Conservation (phyloP, 2,113 vertebrate genomes). For the Cisticola juncidis region DNA sequence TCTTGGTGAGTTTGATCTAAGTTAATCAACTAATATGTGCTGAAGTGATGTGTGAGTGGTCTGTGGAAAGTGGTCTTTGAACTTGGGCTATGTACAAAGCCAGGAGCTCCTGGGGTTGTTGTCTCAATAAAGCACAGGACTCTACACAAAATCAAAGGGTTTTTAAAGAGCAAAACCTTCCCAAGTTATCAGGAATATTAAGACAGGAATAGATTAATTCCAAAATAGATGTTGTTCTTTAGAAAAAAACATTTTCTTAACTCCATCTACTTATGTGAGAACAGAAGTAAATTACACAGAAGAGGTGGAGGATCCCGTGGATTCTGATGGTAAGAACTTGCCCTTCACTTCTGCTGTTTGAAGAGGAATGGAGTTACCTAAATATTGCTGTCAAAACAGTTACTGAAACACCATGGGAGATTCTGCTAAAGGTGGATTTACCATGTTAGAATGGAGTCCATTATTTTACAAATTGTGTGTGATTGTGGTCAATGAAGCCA, state of each 20-base stretch:
- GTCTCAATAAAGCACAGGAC: neutral
- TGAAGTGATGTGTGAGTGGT: neutral
- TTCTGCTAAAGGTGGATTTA: neutral
- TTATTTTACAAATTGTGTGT: neutral
- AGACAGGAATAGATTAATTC: neutral
- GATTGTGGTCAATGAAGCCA: neutral
- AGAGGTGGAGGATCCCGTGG: conserved; percentile 94
- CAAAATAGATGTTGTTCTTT: neutral
- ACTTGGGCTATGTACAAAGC: neutral
- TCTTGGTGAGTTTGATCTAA: neutral
- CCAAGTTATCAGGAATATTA: neutral
- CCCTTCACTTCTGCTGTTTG: neutral
- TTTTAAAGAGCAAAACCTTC: neutral
- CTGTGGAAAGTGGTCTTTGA: neutral
- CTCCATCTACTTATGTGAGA: conserved; percentile 89
- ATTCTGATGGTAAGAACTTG: conserved; percentile 89
- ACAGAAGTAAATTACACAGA: conserved; percentile 99
- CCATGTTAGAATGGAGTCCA: neutral
- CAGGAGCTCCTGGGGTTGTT: neutral
- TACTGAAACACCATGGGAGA: neutral
- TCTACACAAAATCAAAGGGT: neutral
- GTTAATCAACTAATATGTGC: neutral
- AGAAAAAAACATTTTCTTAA: conserved; percentile 70
- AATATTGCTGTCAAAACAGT: neutral
- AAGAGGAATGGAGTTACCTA: neutral